Base-by-base conservation (phyloP, 2,888 invertebrate genomes). In the Synanthedon andrenaeformis region DNA sequence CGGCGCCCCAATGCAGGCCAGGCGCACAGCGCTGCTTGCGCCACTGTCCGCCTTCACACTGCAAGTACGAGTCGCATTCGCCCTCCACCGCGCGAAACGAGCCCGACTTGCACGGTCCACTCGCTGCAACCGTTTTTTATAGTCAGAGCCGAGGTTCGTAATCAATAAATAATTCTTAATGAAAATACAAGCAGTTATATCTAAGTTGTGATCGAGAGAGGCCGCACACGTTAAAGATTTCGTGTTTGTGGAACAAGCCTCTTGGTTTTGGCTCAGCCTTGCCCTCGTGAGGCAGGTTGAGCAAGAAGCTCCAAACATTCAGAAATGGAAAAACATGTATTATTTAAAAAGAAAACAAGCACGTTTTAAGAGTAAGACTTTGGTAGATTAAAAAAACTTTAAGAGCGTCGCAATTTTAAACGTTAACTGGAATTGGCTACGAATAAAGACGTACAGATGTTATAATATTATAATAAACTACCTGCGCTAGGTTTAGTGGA, bases 1-100 rank as follows among this genome's bases (percentile, higher is more conserved):
- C 67, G 19, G 85, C 78, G 62, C 94, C 93, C 95, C 95, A 96
- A 71, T 95, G 94, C 50, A 96, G 76, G 3, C 94, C 94, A 0
- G 93, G 92, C 0, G 95, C 93, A 67, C 96, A 96, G 59, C 90
- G 90, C 62, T 94, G 93, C 59, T 91, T 92, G 41, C 85, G 89
- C 69, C 93, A 79, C 54, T 91, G 90, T 0, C 94, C 94, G 1
- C 91, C 89, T 23, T 94, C 90, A 66, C 96, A 96, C 62, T 94
- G 90, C 62, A 92, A 91, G 72, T 94, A 96, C 0, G 91, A 90
- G 55, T 90, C 92, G 67, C 96, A 96, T 66, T 94, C 92, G 0
- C 76, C 79, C 0, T 90, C 88, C 56, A 94, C 93, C 0, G 91
- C 81, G 51, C 83, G 79, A 65, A 89, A 91, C 42, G 89, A 82